phyloP scores from a whole-genome alignment of 2,888 invertebrate species.

The Hypomecis punctinalis region DNA sequence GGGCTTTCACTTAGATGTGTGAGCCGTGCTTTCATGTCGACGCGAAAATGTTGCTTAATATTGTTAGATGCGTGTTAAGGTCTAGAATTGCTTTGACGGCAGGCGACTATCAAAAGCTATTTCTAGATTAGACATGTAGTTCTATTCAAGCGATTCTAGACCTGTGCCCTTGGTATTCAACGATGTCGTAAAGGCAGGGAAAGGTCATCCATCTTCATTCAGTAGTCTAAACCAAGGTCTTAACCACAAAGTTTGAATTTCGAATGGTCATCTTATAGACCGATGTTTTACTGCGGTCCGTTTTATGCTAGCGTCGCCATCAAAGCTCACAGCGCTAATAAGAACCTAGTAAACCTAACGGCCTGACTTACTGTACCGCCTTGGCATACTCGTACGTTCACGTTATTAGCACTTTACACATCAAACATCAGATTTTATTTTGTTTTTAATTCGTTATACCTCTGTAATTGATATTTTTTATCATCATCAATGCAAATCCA shows the following conservation, averaged over 20 bases:
- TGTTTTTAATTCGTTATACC: too few species aligned
- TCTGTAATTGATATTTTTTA: too few species aligned
- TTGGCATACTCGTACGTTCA: too few species aligned
- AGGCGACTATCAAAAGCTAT: slow-evolving; percentile 2
- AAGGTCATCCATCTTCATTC: slow-evolving; percentile 6
- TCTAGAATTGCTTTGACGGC: slow-evolving; percentile 11
- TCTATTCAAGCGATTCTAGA: slow-evolving; percentile 10
- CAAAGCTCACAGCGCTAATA: too few species aligned
- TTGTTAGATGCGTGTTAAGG: slow-evolving; percentile 13
- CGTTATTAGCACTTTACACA: too few species aligned
- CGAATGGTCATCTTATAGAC: not conserved
- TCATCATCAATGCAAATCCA: too few species aligned
- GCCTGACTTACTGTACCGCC: too few species aligned
- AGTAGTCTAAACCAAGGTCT: not conserved
- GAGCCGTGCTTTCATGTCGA: slow-evolving; percentile 49
- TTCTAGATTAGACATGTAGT: slow-evolving; percentile 6
- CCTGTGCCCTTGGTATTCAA: not conserved
- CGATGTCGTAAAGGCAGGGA: slow-evolving; percentile 1
- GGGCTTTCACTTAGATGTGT: slow-evolving; percentile 53
- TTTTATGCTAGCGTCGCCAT: too few species aligned
- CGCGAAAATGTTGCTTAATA: slow-evolving; percentile 25
- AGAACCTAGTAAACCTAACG: too few species aligned
- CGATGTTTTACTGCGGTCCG: too few species aligned
- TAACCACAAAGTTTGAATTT: not conserved
- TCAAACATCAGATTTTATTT: too few species aligned